phyloP scores from a whole-genome alignment of 2,888 invertebrate genomes.

The Acheta domesticus region DNA sequence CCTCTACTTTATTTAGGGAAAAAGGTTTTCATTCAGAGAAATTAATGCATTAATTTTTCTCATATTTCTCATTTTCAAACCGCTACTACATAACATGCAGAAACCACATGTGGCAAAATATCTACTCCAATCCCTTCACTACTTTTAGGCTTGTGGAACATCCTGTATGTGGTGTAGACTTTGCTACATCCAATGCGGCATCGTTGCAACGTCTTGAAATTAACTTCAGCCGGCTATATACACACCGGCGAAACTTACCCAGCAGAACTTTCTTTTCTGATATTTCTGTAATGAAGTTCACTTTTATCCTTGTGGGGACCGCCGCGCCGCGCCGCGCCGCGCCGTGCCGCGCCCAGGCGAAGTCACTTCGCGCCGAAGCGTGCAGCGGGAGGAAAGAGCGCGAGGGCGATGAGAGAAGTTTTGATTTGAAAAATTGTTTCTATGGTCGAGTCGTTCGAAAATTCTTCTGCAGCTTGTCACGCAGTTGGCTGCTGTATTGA shows the following conservation, averaged over 20 bases:
- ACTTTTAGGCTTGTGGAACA: too few relatives aligned
- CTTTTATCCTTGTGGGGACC: background rate
- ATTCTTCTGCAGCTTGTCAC: slow-evolving; percentile 1
- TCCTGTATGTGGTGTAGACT: too few relatives aligned
- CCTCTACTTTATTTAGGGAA: too few relatives aligned
- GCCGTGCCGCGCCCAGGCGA: background rate
- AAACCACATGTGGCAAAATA: too few relatives aligned
- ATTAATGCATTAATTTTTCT: too few relatives aligned
- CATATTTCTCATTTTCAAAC: too few relatives aligned
- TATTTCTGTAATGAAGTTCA: slow-evolving; percentile 18
- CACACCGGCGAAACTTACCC: too few relatives aligned
- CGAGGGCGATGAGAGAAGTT: background rate
- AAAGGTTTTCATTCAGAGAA: too few relatives aligned
- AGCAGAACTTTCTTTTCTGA: background rate
- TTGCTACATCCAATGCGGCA: background rate
- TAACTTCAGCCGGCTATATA: background rate
- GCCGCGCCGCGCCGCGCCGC: background rate
- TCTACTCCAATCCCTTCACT: too few relatives aligned
- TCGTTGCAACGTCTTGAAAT: background rate
- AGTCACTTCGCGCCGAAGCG: background rate
- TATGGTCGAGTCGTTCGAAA: background rate
- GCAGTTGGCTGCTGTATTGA: background rate
- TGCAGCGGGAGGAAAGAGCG: background rate
- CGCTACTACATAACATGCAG: too few relatives aligned
- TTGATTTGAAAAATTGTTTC: slow-evolving; percentile 18